Evolutionary conservation across 2,888 invertebrate species (phyloP).

Genomic region (Caenorhabditis panamensis): DNA sequence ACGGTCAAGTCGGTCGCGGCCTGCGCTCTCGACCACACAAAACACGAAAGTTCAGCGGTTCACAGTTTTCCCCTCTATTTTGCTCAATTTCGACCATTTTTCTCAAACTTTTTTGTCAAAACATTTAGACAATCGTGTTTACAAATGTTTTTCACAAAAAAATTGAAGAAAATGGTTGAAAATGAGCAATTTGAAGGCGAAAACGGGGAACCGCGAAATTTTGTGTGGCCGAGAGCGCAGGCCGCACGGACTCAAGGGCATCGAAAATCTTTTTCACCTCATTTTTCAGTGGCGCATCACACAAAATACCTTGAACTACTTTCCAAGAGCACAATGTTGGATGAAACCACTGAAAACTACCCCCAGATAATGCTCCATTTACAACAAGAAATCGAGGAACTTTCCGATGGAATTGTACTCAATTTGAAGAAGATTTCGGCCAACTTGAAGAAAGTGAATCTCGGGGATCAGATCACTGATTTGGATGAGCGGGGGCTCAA

Average conservation of each 20-base stretch:
- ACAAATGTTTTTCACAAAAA: too few relatives aligned
- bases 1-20: too few relatives aligned
- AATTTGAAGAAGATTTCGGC: conserved; percentile 67
- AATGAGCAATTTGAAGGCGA: background rate
- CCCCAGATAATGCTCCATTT: conserved; percentile 49
- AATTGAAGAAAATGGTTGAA: too few relatives aligned
- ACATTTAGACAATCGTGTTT: too few relatives aligned
- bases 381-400: conserved; percentile 66
- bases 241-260: too few relatives aligned
- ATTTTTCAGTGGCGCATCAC: conserved; percentile 65
- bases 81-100: too few relatives aligned
- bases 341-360: conserved; percentile 85
- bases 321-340: conserved; percentile 89
- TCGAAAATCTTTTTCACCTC: background rate
- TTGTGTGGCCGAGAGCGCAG: too few relatives aligned
- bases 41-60: too few relatives aligned
- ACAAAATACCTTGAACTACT: conserved; percentile 89
- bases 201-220: too few relatives aligned
- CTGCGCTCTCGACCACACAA: too few relatives aligned
- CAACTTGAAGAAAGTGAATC: conserved; percentile 67
- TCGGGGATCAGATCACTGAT: conserved; percentile 49
- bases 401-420: conserved; percentile 62
- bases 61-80: too few relatives aligned
- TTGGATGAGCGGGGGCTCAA: conserved; percentile 54
- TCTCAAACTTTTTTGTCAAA: too few relatives aligned